These are phyloP conservation scores for Mormyrus iriodes DNA, from an alignment of 2,113 vertebrate species.

Conservation along the genomic window DNA sequence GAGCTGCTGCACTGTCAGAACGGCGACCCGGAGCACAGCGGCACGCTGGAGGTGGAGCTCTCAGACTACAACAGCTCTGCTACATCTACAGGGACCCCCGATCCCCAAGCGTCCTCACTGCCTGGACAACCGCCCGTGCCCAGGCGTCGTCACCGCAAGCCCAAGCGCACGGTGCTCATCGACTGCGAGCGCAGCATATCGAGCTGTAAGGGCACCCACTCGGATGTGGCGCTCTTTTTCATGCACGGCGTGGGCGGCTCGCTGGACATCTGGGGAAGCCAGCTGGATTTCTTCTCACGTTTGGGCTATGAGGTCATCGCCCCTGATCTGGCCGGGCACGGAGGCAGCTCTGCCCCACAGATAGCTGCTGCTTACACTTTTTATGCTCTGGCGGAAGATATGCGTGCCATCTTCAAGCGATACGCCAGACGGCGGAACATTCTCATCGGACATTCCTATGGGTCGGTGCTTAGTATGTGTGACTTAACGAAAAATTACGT, in stretches of 20 bases:
- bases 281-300: conserved; percentile 87
- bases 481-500: background rate
- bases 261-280: conserved; percentile 91
- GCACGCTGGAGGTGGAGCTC: conserved; percentile 73
- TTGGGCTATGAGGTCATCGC: conserved; percentile 93
- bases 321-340: conserved; percentile 83
- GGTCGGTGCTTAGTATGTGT: conserved; percentile 58
- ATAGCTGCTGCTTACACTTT: conserved; percentile 92
- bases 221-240: conserved; percentile 87
- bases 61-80: conserved; percentile 59
- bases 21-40: conserved; percentile 63
- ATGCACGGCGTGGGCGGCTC: conserved; percentile 91
- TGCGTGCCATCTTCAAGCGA: conserved; percentile 84
- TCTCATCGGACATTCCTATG: conserved; percentile 88
- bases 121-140: conserved; percentile 52
- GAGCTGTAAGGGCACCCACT: conserved; percentile 82
- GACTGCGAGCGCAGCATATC: conserved; percentile 81
- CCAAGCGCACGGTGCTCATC: conserved; percentile 79
- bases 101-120: conserved; percentile 46
- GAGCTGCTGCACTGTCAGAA: conserved; percentile 80
- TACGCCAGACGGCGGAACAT: conserved; percentile 86
- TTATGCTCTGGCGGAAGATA: conserved; percentile 87
- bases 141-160: conserved; percentile 66
- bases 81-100: conserved; percentile 31
- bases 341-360: conserved; percentile 79